Evolutionary conservation across 1,140 invertebrate species (phyloP), one percentile per base, ranked within the genome.

Genomic region (Liolophura sinensis): DNA sequence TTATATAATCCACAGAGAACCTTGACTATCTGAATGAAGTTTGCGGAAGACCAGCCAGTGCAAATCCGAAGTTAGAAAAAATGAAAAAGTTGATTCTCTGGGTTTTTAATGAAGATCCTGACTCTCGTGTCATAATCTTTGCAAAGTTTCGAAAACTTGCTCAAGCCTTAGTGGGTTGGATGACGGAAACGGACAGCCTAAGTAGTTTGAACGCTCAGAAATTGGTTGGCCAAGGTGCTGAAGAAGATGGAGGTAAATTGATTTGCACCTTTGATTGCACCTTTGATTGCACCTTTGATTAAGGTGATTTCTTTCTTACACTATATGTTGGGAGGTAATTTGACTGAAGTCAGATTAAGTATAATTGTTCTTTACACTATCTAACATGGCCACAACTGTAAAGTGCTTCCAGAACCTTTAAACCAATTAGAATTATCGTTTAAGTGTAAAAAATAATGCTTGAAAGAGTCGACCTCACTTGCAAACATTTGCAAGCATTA

Each of bases 61-160:
- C 62, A 5, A 79, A 79, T 61, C 78, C 78, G 18, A 78, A 77
- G 54, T 60, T 79, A 14, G 61, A 69, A 15, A 63, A 51, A 11
- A 65, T 79, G 14, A 68, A 71, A 48, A 24, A 64, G 6, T 50
- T 70, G 62, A 65, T 79, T 14, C 16, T 60, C 12, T 56, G 73
- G 24, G 66, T 68, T 11, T 75, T 72, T 49, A 50, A 48, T 46
- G 59, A 66, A 4, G 62, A 78, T 40, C 54, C 52, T 18, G 74
- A 78, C 18, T 73, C 70, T 0, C 59, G 76, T 22, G 70, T 70
- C 16, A 79, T 79, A 0, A 56, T 79, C 18, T 79, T 79, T 63
- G 75, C 73, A 20, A 77, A 79, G 68, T 78, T 75, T 12, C 64
- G 75, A 62, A 72, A 69, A 48, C 70, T 77, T 61, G 70, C 67